Evolutionary conservation across 2,113 vertebrate species (phyloP).

Genomic region (Mellivora capensis): DNA sequence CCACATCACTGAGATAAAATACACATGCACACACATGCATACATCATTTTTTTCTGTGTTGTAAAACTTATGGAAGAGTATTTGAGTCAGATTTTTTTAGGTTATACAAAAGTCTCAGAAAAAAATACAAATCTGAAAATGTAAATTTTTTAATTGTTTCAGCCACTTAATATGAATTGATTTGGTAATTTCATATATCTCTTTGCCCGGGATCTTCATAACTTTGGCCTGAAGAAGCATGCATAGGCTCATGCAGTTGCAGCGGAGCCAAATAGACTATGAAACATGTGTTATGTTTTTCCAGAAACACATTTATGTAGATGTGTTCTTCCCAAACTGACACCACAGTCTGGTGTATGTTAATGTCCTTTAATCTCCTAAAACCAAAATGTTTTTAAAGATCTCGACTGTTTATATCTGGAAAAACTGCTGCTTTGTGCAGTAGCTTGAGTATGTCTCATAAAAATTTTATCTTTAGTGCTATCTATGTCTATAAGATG

Average conservation of each 20-base stretch:
- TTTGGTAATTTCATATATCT: neutral
- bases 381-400: conserved; percentile 44
- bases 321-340: neutral
- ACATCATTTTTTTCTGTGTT: neutral
- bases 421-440: conserved; percentile 52
- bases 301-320: neutral
- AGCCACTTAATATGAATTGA: neutral
- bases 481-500: conserved; percentile 51
- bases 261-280: neutral
- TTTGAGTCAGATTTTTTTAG: conserved; percentile 16
- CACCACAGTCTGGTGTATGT: neutral
- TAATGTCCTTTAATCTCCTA: conserved; percentile 8
- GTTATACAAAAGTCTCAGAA: neutral
- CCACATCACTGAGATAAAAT: neutral
- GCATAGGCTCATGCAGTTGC: neutral
- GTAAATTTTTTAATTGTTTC: neutral
- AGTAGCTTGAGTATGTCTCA: conserved; percentile 52
- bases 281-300: neutral
- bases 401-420: conserved; percentile 56
- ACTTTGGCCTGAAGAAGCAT: neutral
- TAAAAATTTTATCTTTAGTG: conserved; percentile 69
- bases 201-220: neutral
- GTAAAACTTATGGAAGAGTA: neutral
- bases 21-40: neutral
- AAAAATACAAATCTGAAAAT: neutral